Conservation (phyloP, 2,888 invertebrate species). For the Epiperipatus broadwayi region DNA sequence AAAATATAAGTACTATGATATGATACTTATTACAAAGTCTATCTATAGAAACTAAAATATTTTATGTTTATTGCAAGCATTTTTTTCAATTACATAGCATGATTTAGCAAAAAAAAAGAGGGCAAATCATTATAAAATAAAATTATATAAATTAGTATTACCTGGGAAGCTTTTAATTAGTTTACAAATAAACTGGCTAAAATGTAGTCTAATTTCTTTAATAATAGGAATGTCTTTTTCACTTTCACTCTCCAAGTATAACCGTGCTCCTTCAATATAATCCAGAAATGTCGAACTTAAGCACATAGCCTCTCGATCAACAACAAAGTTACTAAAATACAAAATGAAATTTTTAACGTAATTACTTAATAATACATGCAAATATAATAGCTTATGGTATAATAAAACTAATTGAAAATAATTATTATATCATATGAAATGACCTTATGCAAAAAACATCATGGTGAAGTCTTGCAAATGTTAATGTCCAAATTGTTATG, state of each 20-base stretch:
- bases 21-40: no score
- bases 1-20: no score
- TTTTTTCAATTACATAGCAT: no score
- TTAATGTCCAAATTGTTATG: no score
- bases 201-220: conserved; percentile 73
- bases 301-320: conserved; percentile 61
- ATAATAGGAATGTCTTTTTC: conserved; percentile 70
- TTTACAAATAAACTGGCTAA: conserved; percentile 78
- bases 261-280: conserved; percentile 79
- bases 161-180: conserved; percentile 80
- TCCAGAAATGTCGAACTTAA: conserved; percentile 73
- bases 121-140: conserved; percentile 8
- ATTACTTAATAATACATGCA: no score
- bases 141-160: conserved; percentile 34
- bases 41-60: no score
- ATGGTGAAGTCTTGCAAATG: no score
- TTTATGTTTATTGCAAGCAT: no score
- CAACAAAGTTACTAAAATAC: conserved; percentile 47
- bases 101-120: neutral
- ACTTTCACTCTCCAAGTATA: conserved; percentile 73
- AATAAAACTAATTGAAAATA: no score
- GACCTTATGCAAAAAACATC: no score
- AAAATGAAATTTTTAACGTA: neutral
- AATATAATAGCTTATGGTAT: no score
- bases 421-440: no score